phyloP scores from a whole-genome alignment of 2,113 vertebrate genomes.

The Mobula hypostoma region DNA sequence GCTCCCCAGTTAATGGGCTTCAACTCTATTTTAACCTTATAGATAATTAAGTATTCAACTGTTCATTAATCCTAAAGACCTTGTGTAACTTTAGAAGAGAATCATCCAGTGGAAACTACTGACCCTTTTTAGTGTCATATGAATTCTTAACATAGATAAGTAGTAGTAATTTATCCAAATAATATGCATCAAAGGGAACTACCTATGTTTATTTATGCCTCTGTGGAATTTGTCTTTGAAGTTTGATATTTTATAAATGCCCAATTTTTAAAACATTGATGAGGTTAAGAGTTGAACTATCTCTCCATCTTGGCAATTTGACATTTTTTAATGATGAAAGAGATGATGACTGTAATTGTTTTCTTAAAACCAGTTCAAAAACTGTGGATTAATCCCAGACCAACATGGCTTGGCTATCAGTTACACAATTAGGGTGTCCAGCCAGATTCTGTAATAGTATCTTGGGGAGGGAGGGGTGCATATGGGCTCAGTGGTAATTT shows the following conservation, averaged over 20 bases:
- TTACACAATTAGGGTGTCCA: not conserved
- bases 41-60: not conserved
- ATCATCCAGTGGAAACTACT: not conserved
- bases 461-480: not conserved
- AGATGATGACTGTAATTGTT: not conserved
- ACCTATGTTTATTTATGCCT: constrained; percentile 21
- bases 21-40: not conserved
- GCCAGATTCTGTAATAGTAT: not conserved
- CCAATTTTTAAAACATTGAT: constrained; percentile 7
- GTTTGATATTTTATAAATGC: not conserved
- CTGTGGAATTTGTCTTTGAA: not conserved
- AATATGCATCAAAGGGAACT: constrained; percentile 6
- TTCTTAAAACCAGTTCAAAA: constrained; percentile 21
- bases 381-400: constrained; percentile 34
- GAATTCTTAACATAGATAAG: constrained; percentile 4
- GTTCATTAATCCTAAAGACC: constrained; percentile 3
- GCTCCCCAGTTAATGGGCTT: not conserved
- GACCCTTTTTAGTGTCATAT: not conserved
- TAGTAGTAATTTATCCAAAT: constrained; percentile 7
- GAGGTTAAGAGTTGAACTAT: not conserved
- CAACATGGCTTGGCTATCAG: not conserved
- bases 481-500: not conserved
- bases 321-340: not conserved
- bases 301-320: not conserved
- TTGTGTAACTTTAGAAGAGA: constrained; percentile 18